Evolutionary conservation across 92 coral and sea anemone species (phyloP), one percentile per base, ranked within the genome.

Genomic region (Zoanthus solanderi): DNA sequence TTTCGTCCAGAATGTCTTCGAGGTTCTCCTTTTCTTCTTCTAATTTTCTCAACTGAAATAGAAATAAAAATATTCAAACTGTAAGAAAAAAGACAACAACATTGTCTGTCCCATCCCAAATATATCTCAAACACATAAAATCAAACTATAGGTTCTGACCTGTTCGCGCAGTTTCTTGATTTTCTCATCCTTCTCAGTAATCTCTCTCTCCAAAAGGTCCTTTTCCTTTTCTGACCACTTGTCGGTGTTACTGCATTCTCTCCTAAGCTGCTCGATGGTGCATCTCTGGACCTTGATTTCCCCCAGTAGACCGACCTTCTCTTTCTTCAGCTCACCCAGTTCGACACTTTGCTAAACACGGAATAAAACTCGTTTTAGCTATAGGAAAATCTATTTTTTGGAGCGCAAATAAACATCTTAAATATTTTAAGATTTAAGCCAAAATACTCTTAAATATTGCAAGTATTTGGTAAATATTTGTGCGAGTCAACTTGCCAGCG

Each of bases 11-110:
- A 5, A 65, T 68, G 30, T 81, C 87, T 60, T 91, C 93, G 52
- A 86, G 50, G 46, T 90, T 87, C 67, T 86, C 87, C n/a, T 94
- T 94, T n/a, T 86, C 92, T 84, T 90, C 77, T 54, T 76, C 87
- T 23, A 89, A 17, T 79, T 90, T 88, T 79, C 83, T 72, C 78
- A 87, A 84, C 72, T 77, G 75, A 50, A 84, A 53, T 42, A 42
- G 65, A 6, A 79, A 5, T 0, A 17, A 9, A 2, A 17, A 16
- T 63, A 4, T 63, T 63, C 29, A 58, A 7, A 50, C 56, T 50
- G 56, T 45, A 30, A 10, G 10, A 69, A 50, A 37, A 2, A 45
- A 14, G 30, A n/a, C 2, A 37, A 37, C 42, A 4, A 37, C 42
- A 37, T 37, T 23, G 23, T 23, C 23, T 23, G 23, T 23, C 23